phyloP scores from a whole-genome alignment of 2,888 invertebrate species.

The Spicauda simplicius region DNA sequence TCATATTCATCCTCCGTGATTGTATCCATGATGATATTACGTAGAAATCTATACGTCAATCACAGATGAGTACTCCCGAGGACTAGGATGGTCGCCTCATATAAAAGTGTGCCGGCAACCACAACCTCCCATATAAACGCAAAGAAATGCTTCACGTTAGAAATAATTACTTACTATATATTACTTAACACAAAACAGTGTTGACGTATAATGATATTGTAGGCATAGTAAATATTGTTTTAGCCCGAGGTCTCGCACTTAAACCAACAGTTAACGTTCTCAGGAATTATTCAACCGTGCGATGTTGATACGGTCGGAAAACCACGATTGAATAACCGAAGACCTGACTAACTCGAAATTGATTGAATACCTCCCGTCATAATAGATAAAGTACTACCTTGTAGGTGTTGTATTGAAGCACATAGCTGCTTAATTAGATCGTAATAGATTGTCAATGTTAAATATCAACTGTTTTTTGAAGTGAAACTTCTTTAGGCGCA shows the following conservation, averaged over 20 bases:
- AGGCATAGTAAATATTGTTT: constrained; percentile 6
- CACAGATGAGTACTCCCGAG: too few species aligned
- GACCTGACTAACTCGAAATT: constrained; percentile 9
- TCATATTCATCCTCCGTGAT: too few species aligned
- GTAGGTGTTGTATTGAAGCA: too few species aligned
- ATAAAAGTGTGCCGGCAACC: too few species aligned
- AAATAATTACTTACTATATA: neutral
- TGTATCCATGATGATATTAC: too few species aligned
- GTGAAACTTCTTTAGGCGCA: too few species aligned
- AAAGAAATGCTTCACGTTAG: too few species aligned
- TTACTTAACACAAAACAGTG: neutral
- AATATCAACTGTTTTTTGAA: too few species aligned
- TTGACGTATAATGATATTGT: neutral
- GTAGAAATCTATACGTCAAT: too few species aligned
- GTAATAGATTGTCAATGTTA: too few species aligned
- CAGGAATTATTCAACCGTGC: constrained; percentile 18
- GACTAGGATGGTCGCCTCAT: too few species aligned
- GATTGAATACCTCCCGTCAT: constrained; percentile 4
- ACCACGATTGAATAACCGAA: constrained; percentile 8
- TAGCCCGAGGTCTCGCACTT: neutral
- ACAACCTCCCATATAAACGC: too few species aligned
- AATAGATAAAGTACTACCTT: neutral
- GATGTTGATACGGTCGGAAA: constrained; percentile 10
- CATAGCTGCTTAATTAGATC: neutral
- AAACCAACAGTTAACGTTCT: constrained; percentile 11